Conservation (phyloP, 2,797 vertebrate genomes). For the Phrynocephalus forsythii region DNA sequence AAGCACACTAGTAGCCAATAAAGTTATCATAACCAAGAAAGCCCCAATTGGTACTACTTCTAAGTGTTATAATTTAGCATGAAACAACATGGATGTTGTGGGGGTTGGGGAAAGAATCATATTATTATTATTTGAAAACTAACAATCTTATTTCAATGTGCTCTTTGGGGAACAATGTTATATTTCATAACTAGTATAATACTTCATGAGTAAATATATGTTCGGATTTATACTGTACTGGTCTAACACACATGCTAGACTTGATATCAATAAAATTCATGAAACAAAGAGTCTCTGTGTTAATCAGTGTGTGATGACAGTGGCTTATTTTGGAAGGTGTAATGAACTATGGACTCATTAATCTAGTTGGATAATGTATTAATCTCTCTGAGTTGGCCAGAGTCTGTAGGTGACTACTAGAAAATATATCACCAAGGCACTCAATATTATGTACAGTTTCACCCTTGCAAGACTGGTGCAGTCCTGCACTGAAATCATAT, state of each 20-base stretch:
- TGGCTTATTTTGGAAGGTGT: background rate
- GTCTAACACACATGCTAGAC: background rate
- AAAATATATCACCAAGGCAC: background rate
- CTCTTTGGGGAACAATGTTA: background rate
- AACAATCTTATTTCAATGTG: too few species aligned
- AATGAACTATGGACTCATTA: background rate
- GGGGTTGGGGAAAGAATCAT: too few species aligned
- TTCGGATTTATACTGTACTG: background rate
- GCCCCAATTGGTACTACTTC: too few species aligned
- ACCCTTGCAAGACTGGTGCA: background rate
- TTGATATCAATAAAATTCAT: background rate
- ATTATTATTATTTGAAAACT: too few species aligned
- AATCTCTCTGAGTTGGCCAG: too few species aligned
- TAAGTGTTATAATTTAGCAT: too few species aligned
- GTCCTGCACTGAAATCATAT: background rate
- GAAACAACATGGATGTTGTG: too few species aligned
- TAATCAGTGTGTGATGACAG: background rate
- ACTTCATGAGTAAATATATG: background rate
- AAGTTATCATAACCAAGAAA: too few species aligned
- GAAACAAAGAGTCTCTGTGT: background rate
- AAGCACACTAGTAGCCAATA: too few species aligned
- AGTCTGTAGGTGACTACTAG: background rate
- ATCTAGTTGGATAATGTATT: background rate
- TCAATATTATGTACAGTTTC: background rate
- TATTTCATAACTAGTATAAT: background rate